Evolutionary conservation across 2,797 vertebrate genomes (phyloP).

Genomic region (Phataginus tetradactyla): DNA sequence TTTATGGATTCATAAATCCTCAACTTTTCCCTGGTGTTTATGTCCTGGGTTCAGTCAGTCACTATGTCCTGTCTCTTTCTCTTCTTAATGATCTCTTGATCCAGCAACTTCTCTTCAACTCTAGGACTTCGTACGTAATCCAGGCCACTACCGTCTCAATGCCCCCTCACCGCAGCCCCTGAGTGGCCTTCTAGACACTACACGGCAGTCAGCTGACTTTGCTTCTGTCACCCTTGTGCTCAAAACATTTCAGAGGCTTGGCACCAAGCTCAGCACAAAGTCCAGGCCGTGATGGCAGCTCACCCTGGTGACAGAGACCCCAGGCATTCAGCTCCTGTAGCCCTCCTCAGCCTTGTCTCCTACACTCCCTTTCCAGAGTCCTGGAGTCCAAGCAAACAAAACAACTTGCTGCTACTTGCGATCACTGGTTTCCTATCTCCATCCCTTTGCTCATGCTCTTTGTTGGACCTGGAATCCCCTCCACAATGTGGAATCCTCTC

Average conservation of each 20-base stretch:
- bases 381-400: background rate
- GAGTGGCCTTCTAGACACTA: background rate
- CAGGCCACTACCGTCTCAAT: background rate
- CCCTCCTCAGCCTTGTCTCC: background rate
- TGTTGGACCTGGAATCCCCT: background rate
- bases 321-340: background rate
- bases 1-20: constrained; percentile 21
- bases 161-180: background rate
- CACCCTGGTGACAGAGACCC: background rate
- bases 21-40: background rate
- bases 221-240: background rate
- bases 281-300: background rate
- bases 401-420: background rate
- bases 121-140: background rate
- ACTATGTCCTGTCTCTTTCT: background rate
- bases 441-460: background rate
- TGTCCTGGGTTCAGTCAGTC: background rate
- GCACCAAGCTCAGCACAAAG: background rate
- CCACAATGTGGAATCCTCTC: background rate
- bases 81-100: constrained; percentile 34
- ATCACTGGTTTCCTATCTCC: background rate
- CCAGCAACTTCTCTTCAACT: background rate
- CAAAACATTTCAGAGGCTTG: background rate
- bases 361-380: background rate
- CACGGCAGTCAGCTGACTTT: background rate